A percentile compares a stretch with the other conserved stretches of the same genome.
Conservation (phyloP, 2,888 invertebrate species). For the Petrolisthes manimaculis region DNA sequence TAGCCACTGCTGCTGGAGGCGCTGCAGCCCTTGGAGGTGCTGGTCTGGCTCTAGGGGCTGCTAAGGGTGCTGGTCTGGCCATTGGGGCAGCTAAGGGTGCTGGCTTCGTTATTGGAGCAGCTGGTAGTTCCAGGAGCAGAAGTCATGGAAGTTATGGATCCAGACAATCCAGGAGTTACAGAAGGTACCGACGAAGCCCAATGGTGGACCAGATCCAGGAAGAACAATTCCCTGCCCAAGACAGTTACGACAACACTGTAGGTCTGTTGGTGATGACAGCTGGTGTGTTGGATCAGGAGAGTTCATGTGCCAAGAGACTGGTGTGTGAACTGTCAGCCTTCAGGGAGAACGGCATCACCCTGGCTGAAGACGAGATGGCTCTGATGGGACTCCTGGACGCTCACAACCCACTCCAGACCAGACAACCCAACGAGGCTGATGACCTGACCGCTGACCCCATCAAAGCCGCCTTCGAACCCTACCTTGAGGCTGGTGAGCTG, state of each 20-base stretch:
- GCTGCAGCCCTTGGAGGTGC: background rate
- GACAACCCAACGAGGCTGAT: background rate
- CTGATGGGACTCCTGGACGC: constrained; percentile 28
- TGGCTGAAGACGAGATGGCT: constrained; percentile 33
- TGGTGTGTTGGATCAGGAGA: constrained; percentile 15
- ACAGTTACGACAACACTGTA: background rate
- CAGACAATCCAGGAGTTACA: background rate
- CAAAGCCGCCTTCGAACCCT: background rate
- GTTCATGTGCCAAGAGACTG: constrained; percentile 33
- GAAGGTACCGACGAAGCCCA: background rate
- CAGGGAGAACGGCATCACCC: background rate
- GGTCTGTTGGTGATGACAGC: constrained; percentile 9
- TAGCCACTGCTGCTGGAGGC: background rate
- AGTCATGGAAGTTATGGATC: background rate
- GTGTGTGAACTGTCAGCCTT: constrained; percentile 44
- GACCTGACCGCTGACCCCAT: background rate
- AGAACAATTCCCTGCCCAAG: background rate
- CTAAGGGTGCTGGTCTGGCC: background rate
- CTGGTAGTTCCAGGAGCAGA: background rate
- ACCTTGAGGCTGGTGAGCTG: background rate
- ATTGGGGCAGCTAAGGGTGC: background rate
- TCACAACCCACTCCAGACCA: background rate
- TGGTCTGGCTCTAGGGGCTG: background rate
- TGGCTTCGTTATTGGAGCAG: background rate
- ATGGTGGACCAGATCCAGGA: background rate